Evolutionary conservation across 2,113 vertebrate species (phyloP).

Genomic region (Pristiophorus japonicus): DNA sequence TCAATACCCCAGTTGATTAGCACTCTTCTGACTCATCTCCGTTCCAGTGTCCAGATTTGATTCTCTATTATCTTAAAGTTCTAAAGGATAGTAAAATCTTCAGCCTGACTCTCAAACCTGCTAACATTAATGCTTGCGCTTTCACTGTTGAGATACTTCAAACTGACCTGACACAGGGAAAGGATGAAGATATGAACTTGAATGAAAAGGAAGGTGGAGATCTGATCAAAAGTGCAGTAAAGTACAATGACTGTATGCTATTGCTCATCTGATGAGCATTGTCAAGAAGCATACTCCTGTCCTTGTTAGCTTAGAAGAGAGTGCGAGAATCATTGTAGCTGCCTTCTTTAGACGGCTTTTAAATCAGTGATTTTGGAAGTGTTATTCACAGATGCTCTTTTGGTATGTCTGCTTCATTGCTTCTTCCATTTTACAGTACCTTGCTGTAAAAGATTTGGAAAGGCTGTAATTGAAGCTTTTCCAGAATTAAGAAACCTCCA

Average conservation of each 20-base stretch:
- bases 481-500: slow-evolving; percentile 51
- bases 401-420: neutral
- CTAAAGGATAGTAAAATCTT: neutral
- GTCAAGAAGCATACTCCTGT: neutral
- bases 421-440: slow-evolving; percentile 42
- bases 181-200: neutral
- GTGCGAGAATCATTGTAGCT: neutral
- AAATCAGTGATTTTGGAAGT: neutral
- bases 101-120: neutral
- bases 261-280: neutral
- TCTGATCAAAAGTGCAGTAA: neutral
- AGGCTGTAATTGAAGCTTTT: neutral
- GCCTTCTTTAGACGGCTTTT: neutral
- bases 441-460: neutral
- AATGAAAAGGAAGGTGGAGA: neutral
- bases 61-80: slow-evolving; percentile 48
- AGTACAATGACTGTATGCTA: neutral
- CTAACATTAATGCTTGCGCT: neutral
- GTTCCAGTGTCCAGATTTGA: slow-evolving; percentile 69
- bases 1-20: slow-evolving; percentile 71
- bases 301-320: neutral
- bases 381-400: neutral
- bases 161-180: neutral
- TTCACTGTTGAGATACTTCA: neutral
- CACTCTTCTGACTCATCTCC: slow-evolving; percentile 68